Evolutionary conservation across 2,888 invertebrate species (phyloP), one percentile per base, ranked within the genome.

Genomic region (Molanna angustata): DNA sequence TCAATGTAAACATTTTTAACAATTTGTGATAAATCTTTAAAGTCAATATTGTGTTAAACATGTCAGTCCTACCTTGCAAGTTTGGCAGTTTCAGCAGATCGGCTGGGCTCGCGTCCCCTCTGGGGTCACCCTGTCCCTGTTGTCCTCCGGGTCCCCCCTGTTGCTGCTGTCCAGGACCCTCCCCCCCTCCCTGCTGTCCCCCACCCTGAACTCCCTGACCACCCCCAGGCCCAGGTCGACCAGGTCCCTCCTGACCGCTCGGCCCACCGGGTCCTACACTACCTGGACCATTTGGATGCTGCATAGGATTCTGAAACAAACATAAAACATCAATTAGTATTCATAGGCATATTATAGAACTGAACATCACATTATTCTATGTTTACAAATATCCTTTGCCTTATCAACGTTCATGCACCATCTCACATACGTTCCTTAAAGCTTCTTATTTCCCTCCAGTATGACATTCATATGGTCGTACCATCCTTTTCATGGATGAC

Each of bases 41-140:
- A n/a, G n/a, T n/a, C n/a, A n/a, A n/a, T n/a, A n/a, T n/a, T n/a
- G n/a, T n/a, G n/a, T n/a, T n/a, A n/a, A n/a, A n/a, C n/a, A n/a
- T n/a, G n/a, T n/a, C n/a, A 13, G 11, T 27, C 39, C 18, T 42
- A 58, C 58, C 58, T 54, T 58, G 58, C 22, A 56, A 39, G 20
- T 55, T 55, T 16, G 58, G 58, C 16, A 56, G 37, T 21, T 59
- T 59, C 9, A 56, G 33, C 18, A 56, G 49, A 27, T 59, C 59
- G 11, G 50, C 56, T n/a, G 59, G 59, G 45, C 59, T 56, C 32
- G 43, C 57, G 3, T 51, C 54, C 18, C 51, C 42, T 6, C 35
- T 13, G 11, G 32, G 43, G 16, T 50, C 43, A 27, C 45, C 51
- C 20, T 43, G 27, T 3, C 43, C 27, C 2, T n/a, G 4, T 11